Base-by-base conservation (phyloP, 2,113 vertebrate species). In the Ochotona curzoniae region DNA sequence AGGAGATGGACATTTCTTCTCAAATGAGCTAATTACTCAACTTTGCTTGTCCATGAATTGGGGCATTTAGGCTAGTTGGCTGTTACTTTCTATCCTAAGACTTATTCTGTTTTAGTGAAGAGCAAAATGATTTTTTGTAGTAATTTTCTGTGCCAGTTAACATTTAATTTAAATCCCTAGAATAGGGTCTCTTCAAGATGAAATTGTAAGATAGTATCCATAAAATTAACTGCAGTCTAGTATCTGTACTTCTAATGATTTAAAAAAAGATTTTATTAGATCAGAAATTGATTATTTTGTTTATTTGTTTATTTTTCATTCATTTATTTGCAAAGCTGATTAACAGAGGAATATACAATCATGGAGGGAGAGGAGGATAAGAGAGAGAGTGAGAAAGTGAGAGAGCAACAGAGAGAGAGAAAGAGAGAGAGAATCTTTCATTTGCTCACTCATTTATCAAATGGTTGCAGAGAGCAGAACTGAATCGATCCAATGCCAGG, bases 71-170 rank as follows among this genome's bases (percentile, higher is more conserved):
- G 35, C 18, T 70, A 75, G 9, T 83, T 89, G 75, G 71, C 54
- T 88, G 90, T 90, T 79, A 63, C 28, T 20, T 90, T 78, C 25
- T 61, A 54, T 88, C 93, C n/a, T 87, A 76, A 89, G 30, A 69
- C 21, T 23, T 63, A 21, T 74, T 91, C 32, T 89, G 4, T 93
- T 60, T 30, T 63, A 66, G 44, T 71, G 81, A 94, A 67, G 8
- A 35, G 5, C 47, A 81, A 12, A 71, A 81, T n/a, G 61, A 80
- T 73, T 94, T 93, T 20, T 86, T 63, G 20, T 14, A 61, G 23
- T n/a, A 66, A 44, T 82, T 93, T 7, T 18, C 11, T 57, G 14
- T 78, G 26, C 7, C 26, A 70, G 63, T 32, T 87, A 47, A 63
- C 32, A 51, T 30, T 32, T 70, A 7, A 88, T 10, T 75, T 51